phyloP scores from a whole-genome alignment of 2,113 vertebrate species.

The Myiozetetes cayanensis region DNA sequence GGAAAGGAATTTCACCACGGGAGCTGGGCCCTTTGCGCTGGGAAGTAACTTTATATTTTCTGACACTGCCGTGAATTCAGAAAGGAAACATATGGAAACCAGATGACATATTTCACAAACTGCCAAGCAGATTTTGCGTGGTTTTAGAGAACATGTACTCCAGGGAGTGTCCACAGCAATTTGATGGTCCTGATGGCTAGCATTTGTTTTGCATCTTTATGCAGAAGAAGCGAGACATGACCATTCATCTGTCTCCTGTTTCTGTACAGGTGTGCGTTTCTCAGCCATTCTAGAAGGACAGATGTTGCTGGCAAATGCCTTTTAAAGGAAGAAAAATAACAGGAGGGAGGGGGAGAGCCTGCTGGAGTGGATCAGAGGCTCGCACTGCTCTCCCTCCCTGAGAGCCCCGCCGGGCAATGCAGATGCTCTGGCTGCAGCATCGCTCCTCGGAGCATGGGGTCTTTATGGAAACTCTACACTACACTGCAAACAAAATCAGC shows the following conservation, averaged over 20 bases:
- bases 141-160: not conserved
- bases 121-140: conserved; percentile 43
- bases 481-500: not conserved
- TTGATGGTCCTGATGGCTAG: conserved; percentile 23
- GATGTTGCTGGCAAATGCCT: conserved; percentile 11
- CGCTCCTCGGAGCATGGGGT: not conserved
- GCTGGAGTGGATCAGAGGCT: not conserved
- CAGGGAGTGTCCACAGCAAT: conserved; percentile 32
- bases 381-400: not conserved
- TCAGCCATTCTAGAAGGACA: not conserved
- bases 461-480: not conserved
- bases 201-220: not conserved
- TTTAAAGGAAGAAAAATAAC: not conserved
- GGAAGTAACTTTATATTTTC: not conserved
- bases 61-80: not conserved
- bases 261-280: not conserved
- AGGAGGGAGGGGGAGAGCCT: not conserved
- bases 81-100: conserved; percentile 49
- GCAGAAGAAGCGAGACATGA: not conserved
- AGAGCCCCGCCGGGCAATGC: not conserved
- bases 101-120: conserved; percentile 40
- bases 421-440: not conserved
- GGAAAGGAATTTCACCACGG: not conserved
- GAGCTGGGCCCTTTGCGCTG: not conserved
- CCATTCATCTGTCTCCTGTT: not conserved